Base-by-base conservation (phyloP, 2,888 invertebrate species). In the Aleiodes leptofemur region DNA sequence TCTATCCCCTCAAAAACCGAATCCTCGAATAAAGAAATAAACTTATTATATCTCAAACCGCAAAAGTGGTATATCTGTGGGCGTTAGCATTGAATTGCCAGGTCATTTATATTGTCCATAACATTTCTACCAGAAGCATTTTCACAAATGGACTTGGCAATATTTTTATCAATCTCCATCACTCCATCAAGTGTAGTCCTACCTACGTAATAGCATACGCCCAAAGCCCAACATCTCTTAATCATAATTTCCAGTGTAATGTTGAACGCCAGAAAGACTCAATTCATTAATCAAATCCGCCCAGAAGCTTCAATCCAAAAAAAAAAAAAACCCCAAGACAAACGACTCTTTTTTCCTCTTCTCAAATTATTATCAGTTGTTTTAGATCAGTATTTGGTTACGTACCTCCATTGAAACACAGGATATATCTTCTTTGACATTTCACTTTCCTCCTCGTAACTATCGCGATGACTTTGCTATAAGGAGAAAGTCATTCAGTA, bases 31-130 rank as follows among this genome's bases (percentile, higher is more conserved):
- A 23, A 23, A 23, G 23, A 23, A 23, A 23, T 23, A 23, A 1
- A 23, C 23, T 23, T 23, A 38, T 38, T 38, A 61, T 43, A 61
- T 61, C 43, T 5, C 4, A 23, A 61, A 34, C 61, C 38, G 38
- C 8, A 38, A 31, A 34, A 61, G 61, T 38, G 23, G 23, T 23
- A 23, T 61, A n/a, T 16, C 34, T 51, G 53, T 38, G 38, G 55
- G 69, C 69, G 50, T 69, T 23, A 68, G 50, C 50, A 53, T 34
- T n/a, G 31, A 53, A n/a, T 55, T 13, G 70, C 76, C 69, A 56
- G 81, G 82, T 84, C 83, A 84, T 85, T 84, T 83, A 85, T 83
- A 84, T 83, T 81, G 75, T 79, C 73, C 77, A 80, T 78, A 81
- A 77, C 78, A 77, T 78, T 80, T 72, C 76, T 38, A 79, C 83